These are phyloP conservation scores for Ophiodon elongatus DNA, from an alignment of 2,113 vertebrate species.

Conservation along the genomic window DNA sequence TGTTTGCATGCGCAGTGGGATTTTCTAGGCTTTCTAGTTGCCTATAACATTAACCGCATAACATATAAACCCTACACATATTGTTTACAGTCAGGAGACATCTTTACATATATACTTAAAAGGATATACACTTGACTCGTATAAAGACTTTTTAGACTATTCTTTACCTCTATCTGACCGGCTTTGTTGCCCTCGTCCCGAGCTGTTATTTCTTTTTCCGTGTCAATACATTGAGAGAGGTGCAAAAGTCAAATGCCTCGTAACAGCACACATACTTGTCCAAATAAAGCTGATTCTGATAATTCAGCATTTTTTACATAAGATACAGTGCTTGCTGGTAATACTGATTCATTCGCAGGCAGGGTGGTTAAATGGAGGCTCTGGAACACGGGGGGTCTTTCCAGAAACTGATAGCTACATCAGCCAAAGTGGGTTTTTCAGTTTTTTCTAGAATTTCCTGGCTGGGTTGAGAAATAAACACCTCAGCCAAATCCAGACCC, in stretches of 20 bases:
- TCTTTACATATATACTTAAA: not conserved
- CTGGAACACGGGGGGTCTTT: not conserved
- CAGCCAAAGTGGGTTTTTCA: not conserved
- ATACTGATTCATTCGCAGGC: not conserved
- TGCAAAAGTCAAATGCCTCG: no score
- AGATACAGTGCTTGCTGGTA: not conserved
- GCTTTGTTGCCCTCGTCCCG: not conserved
- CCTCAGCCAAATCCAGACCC: not conserved
- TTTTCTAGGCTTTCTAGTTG: not conserved
- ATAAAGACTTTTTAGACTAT: not conserved
- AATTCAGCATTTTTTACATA: not conserved
- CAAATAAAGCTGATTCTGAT: not conserved
- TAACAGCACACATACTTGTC: no score
- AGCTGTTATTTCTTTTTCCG: not conserved
- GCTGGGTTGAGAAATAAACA: not conserved
- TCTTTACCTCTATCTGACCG: not conserved
- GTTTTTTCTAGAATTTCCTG: not conserved
- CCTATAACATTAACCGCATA: not conserved
- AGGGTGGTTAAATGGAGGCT: not conserved
- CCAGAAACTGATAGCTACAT: not conserved
- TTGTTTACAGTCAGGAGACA: not conserved
- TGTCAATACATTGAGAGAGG: not conserved
- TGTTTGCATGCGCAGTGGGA: not conserved
- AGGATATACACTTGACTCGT: not conserved
- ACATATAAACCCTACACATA: not conserved